These are phyloP conservation scores for Pycnomerus fuliginosus DNA, from an alignment of 2,888 invertebrate species.

Conservation along the genomic window DNA sequence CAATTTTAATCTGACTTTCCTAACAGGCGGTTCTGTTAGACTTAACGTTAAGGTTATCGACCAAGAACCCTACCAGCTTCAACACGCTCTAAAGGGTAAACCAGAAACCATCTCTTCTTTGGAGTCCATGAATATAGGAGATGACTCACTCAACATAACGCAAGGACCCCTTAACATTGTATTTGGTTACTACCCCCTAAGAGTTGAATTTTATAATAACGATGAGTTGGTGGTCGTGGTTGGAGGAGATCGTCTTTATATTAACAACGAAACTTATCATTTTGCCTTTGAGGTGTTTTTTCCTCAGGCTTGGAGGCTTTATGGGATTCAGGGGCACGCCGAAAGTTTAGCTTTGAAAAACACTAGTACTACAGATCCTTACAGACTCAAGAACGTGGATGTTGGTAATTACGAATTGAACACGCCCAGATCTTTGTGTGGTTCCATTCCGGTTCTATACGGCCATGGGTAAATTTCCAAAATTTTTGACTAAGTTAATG, in stretches of 20 bases:
- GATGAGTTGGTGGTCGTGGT: slow-evolving; percentile 2
- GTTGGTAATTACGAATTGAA: slow-evolving; percentile 94
- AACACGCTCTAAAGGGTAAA: too few relatives aligned
- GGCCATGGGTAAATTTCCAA: slow-evolving; percentile 70
- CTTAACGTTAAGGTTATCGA: too few relatives aligned
- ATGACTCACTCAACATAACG: too few relatives aligned
- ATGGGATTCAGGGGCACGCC: slow-evolving; percentile 83
- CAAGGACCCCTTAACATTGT: too few relatives aligned
- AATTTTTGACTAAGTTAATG: neutral
- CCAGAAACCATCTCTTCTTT: too few relatives aligned
- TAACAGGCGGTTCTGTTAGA: too few relatives aligned
- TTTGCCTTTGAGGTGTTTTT: slow-evolving; percentile 10
- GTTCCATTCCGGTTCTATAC: slow-evolving; percentile 79
- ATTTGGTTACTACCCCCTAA: too few relatives aligned
- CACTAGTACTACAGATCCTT: slow-evolving; percentile 79
- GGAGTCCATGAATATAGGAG: too few relatives aligned
- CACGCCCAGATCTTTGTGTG: slow-evolving; percentile 67
- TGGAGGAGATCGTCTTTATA: slow-evolving; percentile 3
- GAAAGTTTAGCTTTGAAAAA: slow-evolving; percentile 79
- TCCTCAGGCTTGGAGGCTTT: slow-evolving; percentile 6
- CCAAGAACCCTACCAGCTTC: too few relatives aligned
- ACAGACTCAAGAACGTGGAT: slow-evolving; percentile 88
- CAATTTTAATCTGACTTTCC: too few relatives aligned
- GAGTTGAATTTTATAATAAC: slow-evolving; percentile 3
- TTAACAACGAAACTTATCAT: slow-evolving; percentile 1